A percentile compares a stretch with the other conserved stretches of the same genome.
phyloP scores from a whole-genome alignment of 2,888 invertebrate genomes.

The Morpho helenor region DNA sequence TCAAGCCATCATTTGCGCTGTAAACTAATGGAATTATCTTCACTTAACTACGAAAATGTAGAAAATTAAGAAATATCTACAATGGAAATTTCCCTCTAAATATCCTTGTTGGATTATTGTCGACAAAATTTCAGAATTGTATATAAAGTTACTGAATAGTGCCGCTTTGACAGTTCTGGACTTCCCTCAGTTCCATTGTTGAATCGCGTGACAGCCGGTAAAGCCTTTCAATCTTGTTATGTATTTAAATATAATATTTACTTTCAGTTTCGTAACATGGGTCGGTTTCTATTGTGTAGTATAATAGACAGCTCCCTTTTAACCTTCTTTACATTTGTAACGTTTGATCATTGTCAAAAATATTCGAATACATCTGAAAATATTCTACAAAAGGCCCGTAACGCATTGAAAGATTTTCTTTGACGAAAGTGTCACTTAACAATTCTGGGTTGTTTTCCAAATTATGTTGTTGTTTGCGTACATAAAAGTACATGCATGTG shows the following conservation, averaged over 20 bases:
- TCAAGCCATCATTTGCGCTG: constrained; percentile 2
- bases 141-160: constrained; percentile 25
- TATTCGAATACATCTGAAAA: neutral
- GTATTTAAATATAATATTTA: constrained; percentile 23
- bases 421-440: no score
- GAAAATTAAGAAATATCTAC: constrained; percentile 1
- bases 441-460: no score
- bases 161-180: constrained; percentile 31
- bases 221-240: constrained; percentile 26
- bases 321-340: neutral
- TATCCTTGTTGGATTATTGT: constrained; percentile 6
- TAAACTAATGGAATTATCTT: constrained; percentile 1
- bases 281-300: constrained; percentile 17
- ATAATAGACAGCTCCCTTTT: constrained; percentile 1
- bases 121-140: constrained; percentile 19
- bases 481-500: neutral
- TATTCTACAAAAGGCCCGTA: no score
- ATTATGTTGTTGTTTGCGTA: no score
- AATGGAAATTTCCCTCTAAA: neutral
- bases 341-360: constrained; percentile 1
- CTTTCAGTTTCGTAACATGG: constrained; percentile 23
- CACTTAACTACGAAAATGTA: neutral
- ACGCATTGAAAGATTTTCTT: no score
- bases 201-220: constrained; percentile 26
- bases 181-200: constrained; percentile 28